These are phyloP conservation scores for Allobates femoralis DNA, from an alignment of 2,797 vertebrate species.

Conservation along the genomic window DNA sequence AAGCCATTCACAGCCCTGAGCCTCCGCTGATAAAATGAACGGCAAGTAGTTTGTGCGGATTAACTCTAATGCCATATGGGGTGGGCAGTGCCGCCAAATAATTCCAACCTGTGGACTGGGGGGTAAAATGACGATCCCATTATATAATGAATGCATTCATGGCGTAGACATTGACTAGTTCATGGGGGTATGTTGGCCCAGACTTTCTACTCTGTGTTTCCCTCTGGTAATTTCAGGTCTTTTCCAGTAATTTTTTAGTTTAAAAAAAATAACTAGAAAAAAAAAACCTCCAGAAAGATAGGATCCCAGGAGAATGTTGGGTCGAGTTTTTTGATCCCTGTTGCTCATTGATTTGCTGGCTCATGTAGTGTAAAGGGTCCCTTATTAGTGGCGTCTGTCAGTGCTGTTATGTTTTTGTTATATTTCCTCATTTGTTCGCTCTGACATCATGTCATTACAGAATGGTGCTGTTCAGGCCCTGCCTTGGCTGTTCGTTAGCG, in stretches of 20 bases:
- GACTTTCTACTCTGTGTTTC: conserved; percentile 58
- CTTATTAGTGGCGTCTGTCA: conserved; percentile 87
- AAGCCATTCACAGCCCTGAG: conserved; percentile 63
- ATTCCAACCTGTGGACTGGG: conserved; percentile 64
- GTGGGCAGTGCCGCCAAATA: conserved; percentile 66
- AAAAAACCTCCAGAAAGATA: conserved; percentile 74
- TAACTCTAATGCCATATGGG: conserved; percentile 63
- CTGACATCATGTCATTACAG: conserved; percentile 98
- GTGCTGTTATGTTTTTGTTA: conserved; percentile 86
- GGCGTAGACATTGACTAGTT: conserved; percentile 54
- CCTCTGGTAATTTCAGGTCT: conserved; percentile 70
- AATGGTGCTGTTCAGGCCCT: conserved; percentile 90
- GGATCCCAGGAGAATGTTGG: conserved; percentile 82
- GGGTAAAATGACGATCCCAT: conserved; percentile 73
- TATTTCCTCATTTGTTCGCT: conserved; percentile 92
- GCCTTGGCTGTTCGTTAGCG: conserved; percentile 97
- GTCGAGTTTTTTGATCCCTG: conserved; percentile 85
- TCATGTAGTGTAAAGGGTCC: conserved; percentile 82
- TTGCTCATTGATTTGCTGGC: conserved; percentile 84
- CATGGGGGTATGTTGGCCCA: conserved; percentile 59
- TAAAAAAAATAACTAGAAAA: conserved; percentile 59
- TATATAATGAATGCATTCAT: conserved; percentile 75
- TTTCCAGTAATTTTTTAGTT: conserved; percentile 70
- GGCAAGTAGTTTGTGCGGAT: conserved; percentile 30
- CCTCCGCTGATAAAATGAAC: conserved; percentile 67